Evolutionary conservation across 2,113 vertebrate genomes (phyloP).

Genomic region (Callorhinus ursinus): DNA sequence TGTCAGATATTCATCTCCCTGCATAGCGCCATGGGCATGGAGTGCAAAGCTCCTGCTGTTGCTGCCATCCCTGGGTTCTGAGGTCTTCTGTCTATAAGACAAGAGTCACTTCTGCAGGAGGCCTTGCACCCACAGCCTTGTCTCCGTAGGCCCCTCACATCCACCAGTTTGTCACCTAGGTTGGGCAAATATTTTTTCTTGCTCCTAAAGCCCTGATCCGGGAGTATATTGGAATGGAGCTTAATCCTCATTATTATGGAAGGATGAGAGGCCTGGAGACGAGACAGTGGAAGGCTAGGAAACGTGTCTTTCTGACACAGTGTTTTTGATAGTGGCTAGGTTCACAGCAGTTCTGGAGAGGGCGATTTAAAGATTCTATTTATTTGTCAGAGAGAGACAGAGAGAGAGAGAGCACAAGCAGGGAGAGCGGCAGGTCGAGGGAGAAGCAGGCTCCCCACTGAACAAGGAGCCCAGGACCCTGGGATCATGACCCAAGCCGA

Average conservation of each 20-base stretch:
- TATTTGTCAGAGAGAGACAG: background rate
- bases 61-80: background rate
- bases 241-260: conserved; percentile 42
- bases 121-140: background rate
- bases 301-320: background rate
- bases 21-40: background rate
- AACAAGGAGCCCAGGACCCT: too few species aligned
- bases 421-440: too few species aligned
- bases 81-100: background rate
- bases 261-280: background rate
- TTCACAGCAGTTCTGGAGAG: conserved; percentile 53
- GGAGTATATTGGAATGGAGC: background rate
- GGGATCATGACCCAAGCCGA: too few species aligned
- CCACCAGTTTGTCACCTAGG: conserved; percentile 6
- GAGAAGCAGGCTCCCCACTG: too few species aligned
- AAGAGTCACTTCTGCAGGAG: conserved; percentile 16
- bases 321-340: background rate
- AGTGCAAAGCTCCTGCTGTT: background rate
- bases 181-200: conserved; percentile 28
- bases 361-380: background rate
- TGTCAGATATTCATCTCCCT: background rate
- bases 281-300: background rate
- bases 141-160: background rate
- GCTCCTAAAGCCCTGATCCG: background rate
- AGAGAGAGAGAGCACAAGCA: too few species aligned